Conservation (phyloP, 2,113 vertebrate species). For the Trematocara macrostoma region DNA sequence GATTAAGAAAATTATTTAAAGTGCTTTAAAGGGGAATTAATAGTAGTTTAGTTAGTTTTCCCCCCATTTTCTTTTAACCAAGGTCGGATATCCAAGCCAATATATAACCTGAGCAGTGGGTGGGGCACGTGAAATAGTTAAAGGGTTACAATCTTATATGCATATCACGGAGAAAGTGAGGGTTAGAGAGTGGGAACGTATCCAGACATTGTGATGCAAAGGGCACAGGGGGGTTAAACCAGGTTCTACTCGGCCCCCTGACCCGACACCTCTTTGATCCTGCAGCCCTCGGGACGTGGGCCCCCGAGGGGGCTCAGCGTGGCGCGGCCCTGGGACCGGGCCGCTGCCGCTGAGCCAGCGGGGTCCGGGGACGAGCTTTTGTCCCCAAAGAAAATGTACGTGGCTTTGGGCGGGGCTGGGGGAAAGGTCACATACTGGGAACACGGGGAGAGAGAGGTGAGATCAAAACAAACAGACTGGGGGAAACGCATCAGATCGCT, state of each 20-base stretch:
- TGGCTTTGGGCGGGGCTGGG: constrained; percentile 49
- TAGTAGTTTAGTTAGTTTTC: background rate
- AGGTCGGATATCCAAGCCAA: background rate
- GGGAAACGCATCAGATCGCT: background rate
- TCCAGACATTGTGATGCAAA: constrained; percentile 67
- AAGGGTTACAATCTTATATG: constrained; percentile 52
- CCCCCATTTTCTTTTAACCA: background rate
- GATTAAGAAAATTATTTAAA: background rate
- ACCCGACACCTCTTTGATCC: constrained; percentile 63
- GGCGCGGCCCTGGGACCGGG: constrained; percentile 36
- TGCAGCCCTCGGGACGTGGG: constrained; percentile 27
- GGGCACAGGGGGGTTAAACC: constrained; percentile 51
- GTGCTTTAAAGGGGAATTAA: background rate
- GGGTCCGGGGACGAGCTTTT: constrained; percentile 49
- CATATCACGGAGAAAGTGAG: constrained; percentile 62
- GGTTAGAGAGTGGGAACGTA: constrained; percentile 58
- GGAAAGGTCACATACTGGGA: constrained; percentile 45
- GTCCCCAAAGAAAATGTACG: constrained; percentile 72
- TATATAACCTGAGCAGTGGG: background rate
- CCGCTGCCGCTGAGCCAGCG: constrained; percentile 26
- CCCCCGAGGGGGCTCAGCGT: constrained; percentile 21
- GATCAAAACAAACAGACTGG: constrained; percentile 52
- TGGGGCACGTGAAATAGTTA: constrained; percentile 19
- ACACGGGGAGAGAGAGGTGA: constrained; percentile 11
- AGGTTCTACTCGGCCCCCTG: constrained; percentile 52